Evolutionary conservation across 2,888 invertebrate species (phyloP).

Genomic region (Entomobrya multifasciata): DNA sequence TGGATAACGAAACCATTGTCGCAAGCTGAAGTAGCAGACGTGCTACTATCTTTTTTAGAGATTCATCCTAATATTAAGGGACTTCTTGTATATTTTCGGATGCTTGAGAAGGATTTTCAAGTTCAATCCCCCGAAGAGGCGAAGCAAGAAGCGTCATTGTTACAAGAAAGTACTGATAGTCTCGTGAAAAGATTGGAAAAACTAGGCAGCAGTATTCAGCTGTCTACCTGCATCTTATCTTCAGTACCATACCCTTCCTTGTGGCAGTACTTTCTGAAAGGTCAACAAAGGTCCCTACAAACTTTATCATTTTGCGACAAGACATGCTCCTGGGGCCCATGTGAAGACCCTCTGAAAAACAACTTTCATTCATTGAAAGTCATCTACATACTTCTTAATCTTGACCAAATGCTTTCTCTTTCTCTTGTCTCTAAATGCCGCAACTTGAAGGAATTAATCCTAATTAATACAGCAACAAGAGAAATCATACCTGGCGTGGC

Average conservation of each 20-base stretch:
- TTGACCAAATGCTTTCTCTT: too few species aligned
- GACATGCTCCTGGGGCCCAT: slow-evolving; percentile 39
- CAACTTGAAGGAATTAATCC: slow-evolving; percentile 34
- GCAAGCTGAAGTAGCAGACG: background rate
- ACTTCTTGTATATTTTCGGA: slow-evolving; percentile 20
- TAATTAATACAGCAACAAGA: slow-evolving; percentile 39
- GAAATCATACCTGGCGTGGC: background rate
- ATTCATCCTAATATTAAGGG: slow-evolving; percentile 7
- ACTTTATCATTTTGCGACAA: slow-evolving; percentile 54
- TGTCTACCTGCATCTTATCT: slow-evolving; percentile 27
- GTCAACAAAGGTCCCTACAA: slow-evolving; percentile 38
- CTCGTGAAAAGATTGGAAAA: background rate
- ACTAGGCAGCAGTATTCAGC: background rate
- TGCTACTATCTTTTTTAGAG: slow-evolving; percentile 15
- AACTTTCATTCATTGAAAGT: slow-evolving; percentile 41
- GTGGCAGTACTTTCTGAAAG: slow-evolving; percentile 38
- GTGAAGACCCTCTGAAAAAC: background rate
- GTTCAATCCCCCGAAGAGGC: background rate
- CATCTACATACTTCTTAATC: slow-evolving; percentile 15
- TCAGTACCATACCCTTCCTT: slow-evolving; percentile 18
- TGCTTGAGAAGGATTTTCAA: slow-evolving; percentile 4
- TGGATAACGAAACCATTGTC: slow-evolving; percentile 34
- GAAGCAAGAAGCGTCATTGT: background rate
- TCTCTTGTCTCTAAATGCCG: slow-evolving; percentile 35
- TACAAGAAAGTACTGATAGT: background rate